These are phyloP conservation scores for Xyliphius kryptos DNA, from an alignment of 2,113 vertebrate genomes.

Conservation along the genomic window DNA sequence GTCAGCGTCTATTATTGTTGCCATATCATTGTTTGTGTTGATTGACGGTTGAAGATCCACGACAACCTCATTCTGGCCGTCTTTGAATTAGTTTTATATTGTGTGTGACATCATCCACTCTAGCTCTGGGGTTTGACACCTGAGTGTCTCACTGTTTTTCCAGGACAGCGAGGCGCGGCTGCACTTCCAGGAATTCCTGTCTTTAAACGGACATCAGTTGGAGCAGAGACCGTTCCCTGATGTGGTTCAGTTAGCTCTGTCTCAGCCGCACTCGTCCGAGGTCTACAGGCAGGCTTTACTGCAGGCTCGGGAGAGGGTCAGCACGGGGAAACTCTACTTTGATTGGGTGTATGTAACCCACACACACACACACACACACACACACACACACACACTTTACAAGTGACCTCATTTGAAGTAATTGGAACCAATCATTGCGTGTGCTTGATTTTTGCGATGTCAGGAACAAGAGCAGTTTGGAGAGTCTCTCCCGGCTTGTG, in stretches of 20 bases:
- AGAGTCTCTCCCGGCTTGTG: constrained; percentile 80
- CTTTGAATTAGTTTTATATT: too few species aligned
- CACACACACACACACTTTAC: too few species aligned
- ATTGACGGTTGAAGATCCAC: too few species aligned
- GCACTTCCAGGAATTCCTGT: constrained; percentile 95
- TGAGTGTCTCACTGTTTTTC: constrained; percentile 32
- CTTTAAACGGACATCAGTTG: constrained; percentile 86
- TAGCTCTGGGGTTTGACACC: too few species aligned
- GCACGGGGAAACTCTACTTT: constrained; percentile 73
- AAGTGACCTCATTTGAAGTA: too few species aligned
- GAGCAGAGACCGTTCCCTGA: constrained; percentile 85
- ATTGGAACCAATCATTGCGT: too few species aligned
- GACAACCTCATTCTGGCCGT: too few species aligned
- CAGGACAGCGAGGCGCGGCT: constrained; percentile 78
- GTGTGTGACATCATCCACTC: too few species aligned
- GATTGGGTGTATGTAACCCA: constrained; percentile 87
- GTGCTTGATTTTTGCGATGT: constrained; percentile 6
- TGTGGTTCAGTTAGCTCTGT: constrained; percentile 85
- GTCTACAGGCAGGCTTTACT: constrained; percentile 81
- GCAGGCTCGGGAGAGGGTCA: constrained; percentile 65
- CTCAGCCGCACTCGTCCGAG: constrained; percentile 77
- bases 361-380: too few species aligned
- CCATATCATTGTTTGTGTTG: too few species aligned
- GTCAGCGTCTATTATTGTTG: too few species aligned
- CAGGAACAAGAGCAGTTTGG: constrained; percentile 82